phyloP scores from a whole-genome alignment of 2,888 invertebrate species.

The Cheilosia impressa region DNA sequence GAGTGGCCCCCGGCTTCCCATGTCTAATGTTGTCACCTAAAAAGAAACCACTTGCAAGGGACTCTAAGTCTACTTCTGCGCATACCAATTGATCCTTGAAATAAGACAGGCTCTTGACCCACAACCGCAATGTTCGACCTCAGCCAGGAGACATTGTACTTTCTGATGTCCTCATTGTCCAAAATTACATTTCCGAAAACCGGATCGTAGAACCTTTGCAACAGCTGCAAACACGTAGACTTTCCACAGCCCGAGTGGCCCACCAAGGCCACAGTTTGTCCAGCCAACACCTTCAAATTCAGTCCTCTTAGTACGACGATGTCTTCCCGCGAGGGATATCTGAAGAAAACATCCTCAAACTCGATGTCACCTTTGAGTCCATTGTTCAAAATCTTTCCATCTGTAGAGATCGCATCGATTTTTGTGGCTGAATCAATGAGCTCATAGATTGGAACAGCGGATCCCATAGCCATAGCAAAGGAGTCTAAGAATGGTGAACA shows the following conservation, averaged over 20 bases:
- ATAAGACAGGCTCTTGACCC: conserved; percentile 93
- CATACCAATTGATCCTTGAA: conserved; percentile 88
- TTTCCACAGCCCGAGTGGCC: conserved; percentile 92
- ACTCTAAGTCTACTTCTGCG: too few species aligned
- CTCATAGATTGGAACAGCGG: conserved; percentile 89
- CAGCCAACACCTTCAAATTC: conserved; percentile 85
- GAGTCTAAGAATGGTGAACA: conserved; percentile 90
- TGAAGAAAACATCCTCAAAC: conserved; percentile 88
- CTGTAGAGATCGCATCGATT: conserved; percentile 89
- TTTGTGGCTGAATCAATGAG: conserved; percentile 89
- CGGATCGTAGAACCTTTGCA: conserved; percentile 88
- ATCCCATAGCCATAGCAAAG: conserved; percentile 88
- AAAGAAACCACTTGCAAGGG: background rate
- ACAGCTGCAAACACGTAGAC: conserved; percentile 90
- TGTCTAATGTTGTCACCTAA: conserved; percentile 87
- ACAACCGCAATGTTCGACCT: conserved; percentile 92
- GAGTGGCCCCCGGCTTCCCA: conserved; percentile 88
- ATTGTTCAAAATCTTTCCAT: conserved; percentile 86
- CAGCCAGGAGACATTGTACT: conserved; percentile 89
- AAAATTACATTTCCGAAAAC: conserved; percentile 84
- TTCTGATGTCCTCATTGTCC: conserved; percentile 86
- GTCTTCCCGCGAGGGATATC: conserved; percentile 90
- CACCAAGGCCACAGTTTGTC: conserved; percentile 89
- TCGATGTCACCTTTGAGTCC: conserved; percentile 87
- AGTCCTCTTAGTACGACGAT: conserved; percentile 88